Percentiles rank a stretch among this genome's conserved stretches.
Conservation (phyloP, 2,888 invertebrate species). For the Ctenicera cuprea region DNA sequence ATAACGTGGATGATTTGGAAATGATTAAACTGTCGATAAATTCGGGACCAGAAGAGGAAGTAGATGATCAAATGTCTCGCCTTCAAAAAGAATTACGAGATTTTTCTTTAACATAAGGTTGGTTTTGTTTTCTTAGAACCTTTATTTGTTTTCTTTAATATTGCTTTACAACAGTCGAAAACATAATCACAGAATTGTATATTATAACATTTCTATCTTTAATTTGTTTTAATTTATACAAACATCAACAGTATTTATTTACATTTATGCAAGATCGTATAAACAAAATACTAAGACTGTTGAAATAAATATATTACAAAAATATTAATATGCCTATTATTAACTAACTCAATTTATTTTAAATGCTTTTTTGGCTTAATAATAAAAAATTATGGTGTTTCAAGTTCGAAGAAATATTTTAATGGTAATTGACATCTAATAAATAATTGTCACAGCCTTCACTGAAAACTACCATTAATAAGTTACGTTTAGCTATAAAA, state of each 20-base stretch:
- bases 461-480: constrained; percentile 27
- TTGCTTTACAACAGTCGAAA: constrained; percentile 36
- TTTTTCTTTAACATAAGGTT: constrained; percentile 64
- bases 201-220: constrained; percentile 26
- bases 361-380: neutral
- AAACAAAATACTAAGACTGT: constrained; percentile 13
- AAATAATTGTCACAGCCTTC: constrained; percentile 39
- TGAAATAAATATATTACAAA: constrained; percentile 29
- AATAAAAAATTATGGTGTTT: neutral
- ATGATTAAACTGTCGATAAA: constrained; percentile 67
- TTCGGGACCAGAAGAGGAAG: constrained; percentile 61
- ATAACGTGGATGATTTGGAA: constrained; percentile 59
- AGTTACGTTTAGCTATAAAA: constrained; percentile 1
- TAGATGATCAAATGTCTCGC: constrained; percentile 68
- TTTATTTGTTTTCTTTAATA: constrained; percentile 28
- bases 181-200: constrained; percentile 36
- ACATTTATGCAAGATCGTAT: constrained; percentile 5
- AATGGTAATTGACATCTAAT: constrained; percentile 33
- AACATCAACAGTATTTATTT: constrained; percentile 23
- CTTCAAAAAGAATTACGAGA: constrained; percentile 67
- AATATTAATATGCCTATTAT: constrained; percentile 2
- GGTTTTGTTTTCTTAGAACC: neutral
- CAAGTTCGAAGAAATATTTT: constrained; percentile 1
- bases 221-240: constrained; percentile 15
- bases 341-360: neutral